A percentile compares a stretch with the other conserved stretches of the same genome.
Conservation (phyloP, 2,888 invertebrate species). For the Chironomus tentans region DNA sequence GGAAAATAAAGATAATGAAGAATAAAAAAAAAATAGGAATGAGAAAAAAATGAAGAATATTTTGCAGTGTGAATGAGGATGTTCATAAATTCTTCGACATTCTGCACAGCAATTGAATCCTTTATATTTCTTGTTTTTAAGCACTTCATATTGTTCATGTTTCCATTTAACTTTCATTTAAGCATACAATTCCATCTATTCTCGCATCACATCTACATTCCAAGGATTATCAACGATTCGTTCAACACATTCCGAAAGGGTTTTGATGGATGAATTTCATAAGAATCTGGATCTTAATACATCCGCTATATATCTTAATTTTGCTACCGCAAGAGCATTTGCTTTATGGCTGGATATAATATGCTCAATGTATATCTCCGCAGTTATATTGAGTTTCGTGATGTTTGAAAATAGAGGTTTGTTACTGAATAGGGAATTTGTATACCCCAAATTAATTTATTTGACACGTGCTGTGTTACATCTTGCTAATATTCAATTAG, state of each 20-base stretch:
- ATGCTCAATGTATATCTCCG: constrained; percentile 51
- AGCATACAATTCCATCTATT: constrained; percentile 64
- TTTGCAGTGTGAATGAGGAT: too few species aligned
- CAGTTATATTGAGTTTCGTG: constrained; percentile 54
- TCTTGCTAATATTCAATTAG: too few species aligned
- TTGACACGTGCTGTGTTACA: too few species aligned
- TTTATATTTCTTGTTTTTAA: background rate
- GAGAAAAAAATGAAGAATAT: too few species aligned
- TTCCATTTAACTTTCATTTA: constrained; percentile 29
- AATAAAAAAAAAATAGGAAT: too few species aligned
- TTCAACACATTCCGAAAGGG: constrained; percentile 55
- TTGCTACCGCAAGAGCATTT: constrained; percentile 53
- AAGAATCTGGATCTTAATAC: constrained; percentile 53
- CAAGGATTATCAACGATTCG: constrained; percentile 64
- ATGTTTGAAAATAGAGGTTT: constrained; percentile 28
- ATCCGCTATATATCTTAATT: constrained; percentile 56
- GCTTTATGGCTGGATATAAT: constrained; percentile 57
- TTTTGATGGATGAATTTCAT: constrained; percentile 52
- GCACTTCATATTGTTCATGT: background rate
- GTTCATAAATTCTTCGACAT: too few species aligned
- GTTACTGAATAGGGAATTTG: background rate
- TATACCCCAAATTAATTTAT: background rate
- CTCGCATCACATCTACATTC: constrained; percentile 60
- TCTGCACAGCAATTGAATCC: too few species aligned
- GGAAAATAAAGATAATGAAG: too few species aligned